Base-by-base conservation (phyloP, 2,113 vertebrate genomes). In the Dissostichus mawsoni region DNA sequence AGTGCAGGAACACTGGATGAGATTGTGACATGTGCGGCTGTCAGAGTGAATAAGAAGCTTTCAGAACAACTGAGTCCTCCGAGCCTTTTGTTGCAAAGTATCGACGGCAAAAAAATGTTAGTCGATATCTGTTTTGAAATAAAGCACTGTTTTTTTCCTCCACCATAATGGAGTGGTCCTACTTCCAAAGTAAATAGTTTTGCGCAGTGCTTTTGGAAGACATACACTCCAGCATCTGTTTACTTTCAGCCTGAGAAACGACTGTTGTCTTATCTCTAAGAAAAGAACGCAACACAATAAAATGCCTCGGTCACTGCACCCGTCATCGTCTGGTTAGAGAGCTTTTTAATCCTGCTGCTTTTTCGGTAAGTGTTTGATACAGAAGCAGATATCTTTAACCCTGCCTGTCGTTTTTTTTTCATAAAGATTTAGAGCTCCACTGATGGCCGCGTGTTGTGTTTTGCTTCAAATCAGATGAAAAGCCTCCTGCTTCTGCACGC, bases 401-500 rank as follows among this genome's bases (percentile, higher is more conserved):
- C 51, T 84, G 69, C 29, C 51, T 84, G 69, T 87, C 74, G 44
- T 64, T 51, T 69, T 59, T 47, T 66, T 53, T 63, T 17, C 75
- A 33, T 44, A 33, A 29, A 29, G 76, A 25, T 71, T 61, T 58
- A 51, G 10, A 69, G 55, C 73, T 13, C 63, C 72, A 58, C 52
- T 76, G 81, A 81, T 76, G 69, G 74, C 47, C 33, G 10, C 12
- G 8, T n/a, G 3, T 67, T 75, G 77, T 20, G 62, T 79, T 70
- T 75, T 68, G 10, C 57, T 69, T 56, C 57, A 66, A 61, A 76
- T 86, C 75, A 33, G 73, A 88, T 85, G 79, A 81, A 88, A 90
- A 77, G 62, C 81, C 78, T 87, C 76, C 84, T 69, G 86, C 82
- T 86, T 87, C 89, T 87, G 71, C 29, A 89, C 82, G 69, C 82